Base-by-base conservation (phyloP, 2,888 invertebrate species). In the Epirrhoe alternata region DNA sequence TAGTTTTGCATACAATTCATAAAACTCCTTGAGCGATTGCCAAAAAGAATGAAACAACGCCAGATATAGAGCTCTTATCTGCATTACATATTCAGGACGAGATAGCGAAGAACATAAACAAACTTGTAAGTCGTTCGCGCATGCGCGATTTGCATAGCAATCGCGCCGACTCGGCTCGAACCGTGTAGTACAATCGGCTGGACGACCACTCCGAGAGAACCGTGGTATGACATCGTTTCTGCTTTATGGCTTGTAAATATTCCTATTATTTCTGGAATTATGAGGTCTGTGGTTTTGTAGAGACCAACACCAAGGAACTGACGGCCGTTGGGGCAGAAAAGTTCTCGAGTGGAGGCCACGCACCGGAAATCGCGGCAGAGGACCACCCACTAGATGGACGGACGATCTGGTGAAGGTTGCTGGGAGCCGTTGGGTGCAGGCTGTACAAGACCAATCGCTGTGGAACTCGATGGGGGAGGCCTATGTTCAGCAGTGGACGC, bases 91-190 rank as follows among this genome's bases (percentile, higher is more conserved):
- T 71, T 71, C 74, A 74, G 72, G 70, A 71, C 72, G 69, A 70
- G 70, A 69, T 68, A 63, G 62, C 56, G 56, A 50, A 49, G 65
- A 69, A 62, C 71, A 68, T 61, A 69, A 71, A 73, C 74, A 64
- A 70, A 71, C 70, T 71, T 70, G 68, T 60, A 66, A 68, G 70
- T 72, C 61, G 61, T 64, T 61, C 66, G 73, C 73, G 71, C 72
- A 70, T 69, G 72, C 71, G 64, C 68, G 64, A 77, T 77, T 77
- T 74, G 76, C 77, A 77, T 77, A 59, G 71, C 75, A 77, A 76
- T 74, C 70, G 74, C 54, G 52, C 77, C 77, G 77, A 59, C 67
- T 31, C 55, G 38, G 60, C 12, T 42, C 50, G 49, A 53, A 60
- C 60, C 68, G 64, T 61, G 49, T 60, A 57, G 64, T 50, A 62